A percentile compares a stretch with the other conserved stretches of the same genome.
Evolutionary conservation across 2,888 invertebrate species (phyloP).

Genomic region (Pheosia tremula): DNA sequence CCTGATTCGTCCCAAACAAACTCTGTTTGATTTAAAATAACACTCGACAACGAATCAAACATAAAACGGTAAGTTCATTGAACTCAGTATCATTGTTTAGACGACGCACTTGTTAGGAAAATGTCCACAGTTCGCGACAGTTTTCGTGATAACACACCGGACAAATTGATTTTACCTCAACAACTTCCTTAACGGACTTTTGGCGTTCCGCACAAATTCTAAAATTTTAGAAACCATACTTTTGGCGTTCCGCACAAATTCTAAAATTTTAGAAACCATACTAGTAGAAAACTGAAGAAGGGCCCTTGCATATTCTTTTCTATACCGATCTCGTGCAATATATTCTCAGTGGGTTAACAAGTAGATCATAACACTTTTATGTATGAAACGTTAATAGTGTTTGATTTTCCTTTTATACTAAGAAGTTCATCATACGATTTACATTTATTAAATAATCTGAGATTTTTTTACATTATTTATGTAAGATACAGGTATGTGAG

Average conservation of each 20-base stretch:
- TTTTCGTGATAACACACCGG: conserved; percentile 37
- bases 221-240: neutral
- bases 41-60: neutral
- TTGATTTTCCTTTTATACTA: too few relatives aligned
- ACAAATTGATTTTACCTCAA: conserved; percentile 40
- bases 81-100: conserved; percentile 10
- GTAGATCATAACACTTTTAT: too few relatives aligned
- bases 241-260: neutral
- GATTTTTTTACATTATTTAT: too few relatives aligned
- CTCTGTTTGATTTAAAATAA: neutral
- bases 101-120: conserved; percentile 35
- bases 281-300: too few relatives aligned
- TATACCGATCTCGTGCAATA: too few relatives aligned
- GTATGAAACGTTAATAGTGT: too few relatives aligned
- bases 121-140: conserved; percentile 36
- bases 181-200: conserved; percentile 25
- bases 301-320: too few relatives aligned
- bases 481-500: too few relatives aligned
- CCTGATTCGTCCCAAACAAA: too few relatives aligned
- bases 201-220: neutral
- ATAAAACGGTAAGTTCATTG: neutral
- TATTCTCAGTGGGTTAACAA: too few relatives aligned
- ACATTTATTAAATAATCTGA: too few relatives aligned
- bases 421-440: too few relatives aligned
- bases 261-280: neutral